Conservation (phyloP, 2,888 invertebrate genomes). For the Tenthredo distinguenda region DNA sequence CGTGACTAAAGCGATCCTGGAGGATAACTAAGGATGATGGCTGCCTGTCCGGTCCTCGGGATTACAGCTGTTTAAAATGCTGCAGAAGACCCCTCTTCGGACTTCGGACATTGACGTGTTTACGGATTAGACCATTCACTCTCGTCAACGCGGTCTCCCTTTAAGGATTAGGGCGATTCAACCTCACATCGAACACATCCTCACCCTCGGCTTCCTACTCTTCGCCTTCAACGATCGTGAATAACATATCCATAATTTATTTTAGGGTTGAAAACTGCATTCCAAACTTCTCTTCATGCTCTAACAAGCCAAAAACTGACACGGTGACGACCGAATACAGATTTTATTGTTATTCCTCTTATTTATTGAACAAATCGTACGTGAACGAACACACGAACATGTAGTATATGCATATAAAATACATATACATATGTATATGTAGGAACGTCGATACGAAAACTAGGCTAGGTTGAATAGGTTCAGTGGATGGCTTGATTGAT, state of each 20-base stretch:
- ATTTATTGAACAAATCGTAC: no score
- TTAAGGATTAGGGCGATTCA: constrained; percentile 66
- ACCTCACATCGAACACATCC: constrained; percentile 54
- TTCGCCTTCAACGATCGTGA: constrained; percentile 12
- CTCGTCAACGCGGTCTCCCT: constrained; percentile 61
- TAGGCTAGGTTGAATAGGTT: neutral
- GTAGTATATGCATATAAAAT: no score
- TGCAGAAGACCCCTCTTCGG: constrained; percentile 49
- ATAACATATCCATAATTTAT: neutral
- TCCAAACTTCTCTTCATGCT: neutral
- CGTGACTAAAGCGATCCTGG: constrained; percentile 63
- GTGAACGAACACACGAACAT: no score
- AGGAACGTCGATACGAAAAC: neutral
- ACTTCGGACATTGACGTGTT: constrained; percentile 65
- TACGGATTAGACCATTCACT: constrained; percentile 71
- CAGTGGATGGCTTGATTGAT: constrained; percentile 38
- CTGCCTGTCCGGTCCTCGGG: constrained; percentile 54
- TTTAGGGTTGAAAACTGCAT: neutral
- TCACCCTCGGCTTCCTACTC: constrained; percentile 34
- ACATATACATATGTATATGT: no score
- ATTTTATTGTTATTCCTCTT: neutral
- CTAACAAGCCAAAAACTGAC: neutral
- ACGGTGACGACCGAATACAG: neutral
- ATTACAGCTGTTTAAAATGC: constrained; percentile 61
- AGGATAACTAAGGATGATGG: constrained; percentile 45